A percentile compares a stretch with the other conserved stretches of the same genome.
These are phyloP conservation scores for Drosophila formosana DNA, from an alignment of 2,888 invertebrate genomes.

Conservation along the genomic window DNA sequence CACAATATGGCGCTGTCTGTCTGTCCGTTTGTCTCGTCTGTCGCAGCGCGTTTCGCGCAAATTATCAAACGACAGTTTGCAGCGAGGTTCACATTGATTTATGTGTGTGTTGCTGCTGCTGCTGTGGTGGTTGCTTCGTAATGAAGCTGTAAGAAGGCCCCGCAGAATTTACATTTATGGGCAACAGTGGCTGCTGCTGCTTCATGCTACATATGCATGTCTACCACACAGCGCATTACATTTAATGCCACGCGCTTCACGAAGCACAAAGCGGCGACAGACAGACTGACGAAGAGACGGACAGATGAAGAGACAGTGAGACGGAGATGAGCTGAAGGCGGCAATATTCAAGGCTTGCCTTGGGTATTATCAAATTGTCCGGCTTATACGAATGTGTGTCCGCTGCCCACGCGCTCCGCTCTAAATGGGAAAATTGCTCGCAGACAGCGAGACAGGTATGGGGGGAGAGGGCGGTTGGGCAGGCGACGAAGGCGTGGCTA, in stretches of 20 bases:
- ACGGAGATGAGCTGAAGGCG: no score
- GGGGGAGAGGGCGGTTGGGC: neutral
- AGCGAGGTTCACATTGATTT: slow-evolving; percentile 46
- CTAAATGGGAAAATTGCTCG: slow-evolving; percentile 55
- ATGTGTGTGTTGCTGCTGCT: slow-evolving; percentile 25
- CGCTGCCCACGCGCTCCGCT: slow-evolving; percentile 38
- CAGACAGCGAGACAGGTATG: slow-evolving; percentile 30
- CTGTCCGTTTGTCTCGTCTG: neutral
- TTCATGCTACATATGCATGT: slow-evolving; percentile 15
- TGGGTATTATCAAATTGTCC: slow-evolving; percentile 53
- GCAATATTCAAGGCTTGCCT: slow-evolving; percentile 18
- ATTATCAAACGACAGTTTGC: slow-evolving; percentile 59
- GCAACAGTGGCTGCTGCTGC: slow-evolving; percentile 17
- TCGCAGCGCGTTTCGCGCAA: slow-evolving; percentile 48
- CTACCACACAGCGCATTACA: slow-evolving; percentile 62
- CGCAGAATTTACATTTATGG: slow-evolving; percentile 64
- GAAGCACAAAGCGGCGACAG: slow-evolving; percentile 29
- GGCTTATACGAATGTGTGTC: neutral
- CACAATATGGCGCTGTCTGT: slow-evolving; percentile 47
- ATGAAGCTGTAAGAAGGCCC: slow-evolving; percentile 51
- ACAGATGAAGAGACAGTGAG: no score
- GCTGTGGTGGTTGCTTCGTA: slow-evolving; percentile 37
- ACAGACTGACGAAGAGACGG: neutral
- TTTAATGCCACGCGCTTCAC: slow-evolving; percentile 62
- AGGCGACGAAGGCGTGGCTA: slow-evolving; percentile 39